These are phyloP conservation scores for Drosophila triauraria DNA, from an alignment of 1,140 invertebrate genomes.

Conservation along the genomic window DNA sequence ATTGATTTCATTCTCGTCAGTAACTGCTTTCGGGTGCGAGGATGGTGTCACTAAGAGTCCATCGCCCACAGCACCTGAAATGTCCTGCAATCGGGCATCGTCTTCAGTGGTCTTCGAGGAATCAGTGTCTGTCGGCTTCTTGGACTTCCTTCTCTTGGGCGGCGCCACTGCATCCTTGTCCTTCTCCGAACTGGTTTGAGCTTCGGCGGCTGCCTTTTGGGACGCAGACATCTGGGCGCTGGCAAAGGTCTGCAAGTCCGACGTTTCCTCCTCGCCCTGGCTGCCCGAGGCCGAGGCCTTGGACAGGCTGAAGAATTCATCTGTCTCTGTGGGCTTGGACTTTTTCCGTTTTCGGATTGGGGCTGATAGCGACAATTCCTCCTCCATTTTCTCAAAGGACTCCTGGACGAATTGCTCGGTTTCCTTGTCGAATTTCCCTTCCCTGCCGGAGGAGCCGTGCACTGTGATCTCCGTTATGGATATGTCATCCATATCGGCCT, in stretches of 20 bases:
- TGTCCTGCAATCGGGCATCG: constrained; percentile 84
- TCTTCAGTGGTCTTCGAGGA: constrained; percentile 84
- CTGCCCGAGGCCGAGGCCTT: constrained; percentile 69
- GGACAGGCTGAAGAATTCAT: constrained; percentile 87
- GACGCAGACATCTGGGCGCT: constrained; percentile 87
- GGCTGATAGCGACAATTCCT: constrained; percentile 69
- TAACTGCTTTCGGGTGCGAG: constrained; percentile 58
- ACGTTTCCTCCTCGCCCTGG: constrained; percentile 86
- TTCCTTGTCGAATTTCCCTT: constrained; percentile 83
- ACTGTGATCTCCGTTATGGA: constrained; percentile 89
- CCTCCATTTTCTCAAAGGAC: constrained; percentile 78
- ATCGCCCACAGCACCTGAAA: constrained; percentile 86
- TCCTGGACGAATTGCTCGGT: constrained; percentile 77
- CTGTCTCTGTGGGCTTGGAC: constrained; percentile 78
- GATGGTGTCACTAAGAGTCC: constrained; percentile 76
- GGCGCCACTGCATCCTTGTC: constrained; percentile 66
- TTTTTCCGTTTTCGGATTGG: constrained; percentile 78
- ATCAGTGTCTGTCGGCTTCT: constrained; percentile 79
- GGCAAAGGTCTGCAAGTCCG: constrained; percentile 87
- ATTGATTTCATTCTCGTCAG: constrained; percentile 70
- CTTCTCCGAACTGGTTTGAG: constrained; percentile 69
- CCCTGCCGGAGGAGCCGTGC: constrained; percentile 85
- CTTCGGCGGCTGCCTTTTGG: constrained; percentile 42
- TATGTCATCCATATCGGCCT: constrained; percentile 94
- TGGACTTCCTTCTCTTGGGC: constrained; percentile 80